Base-by-base conservation (phyloP, 2,888 invertebrate genomes). In the Sipha maydis region DNA sequence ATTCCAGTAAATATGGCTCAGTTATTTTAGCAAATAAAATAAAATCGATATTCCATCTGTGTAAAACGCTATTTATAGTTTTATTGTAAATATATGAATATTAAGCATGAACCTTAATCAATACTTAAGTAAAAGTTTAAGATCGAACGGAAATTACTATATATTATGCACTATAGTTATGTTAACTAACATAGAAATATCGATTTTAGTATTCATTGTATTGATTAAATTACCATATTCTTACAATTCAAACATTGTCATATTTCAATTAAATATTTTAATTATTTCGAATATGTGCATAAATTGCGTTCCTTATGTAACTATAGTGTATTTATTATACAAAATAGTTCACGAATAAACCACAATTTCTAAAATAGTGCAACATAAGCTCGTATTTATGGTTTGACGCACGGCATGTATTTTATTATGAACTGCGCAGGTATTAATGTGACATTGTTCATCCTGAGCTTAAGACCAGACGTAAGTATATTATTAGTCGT, bases 221-320 rank as follows among this genome's bases (percentile, higher is more conserved):
- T 77, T 77, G 19, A 28, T 19, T 77, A 48, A 28, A 77, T 77
- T 77, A 77, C 8, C 28, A 77, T 77, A 54, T 77, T 54, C 19
- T 54, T 78, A 54, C 17, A 48, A 48, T 48, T 48, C 14, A 48
- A 48, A 48, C 48, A 48, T 48, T 48, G 48, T 48, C 14, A 48
- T 48, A 48, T 48, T 48, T 48, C 11, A 48, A 48, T 48, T 48
- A 48, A 48, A 8, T 48, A 11, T 48, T 48, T 48, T 48, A 48
- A 14, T 48, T 48, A 0, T 11, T 2, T 14, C 48, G 14, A 48
- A 14, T 48, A 14, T 48, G 48, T 48, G 14, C 48, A 14, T 48
- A 48, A 48, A 34, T 34, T 34, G 34, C 34, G 34, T 34, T n/a
- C n/a, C n/a, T n/a, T 3, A 34, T 34, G 34, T 34, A 34, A 34